Percentiles rank a stretch among this genome's conserved stretches.
These are phyloP conservation scores for Ctenopoma multispine DNA, from an alignment of 2,797 vertebrate genomes.

Conservation along the genomic window DNA sequence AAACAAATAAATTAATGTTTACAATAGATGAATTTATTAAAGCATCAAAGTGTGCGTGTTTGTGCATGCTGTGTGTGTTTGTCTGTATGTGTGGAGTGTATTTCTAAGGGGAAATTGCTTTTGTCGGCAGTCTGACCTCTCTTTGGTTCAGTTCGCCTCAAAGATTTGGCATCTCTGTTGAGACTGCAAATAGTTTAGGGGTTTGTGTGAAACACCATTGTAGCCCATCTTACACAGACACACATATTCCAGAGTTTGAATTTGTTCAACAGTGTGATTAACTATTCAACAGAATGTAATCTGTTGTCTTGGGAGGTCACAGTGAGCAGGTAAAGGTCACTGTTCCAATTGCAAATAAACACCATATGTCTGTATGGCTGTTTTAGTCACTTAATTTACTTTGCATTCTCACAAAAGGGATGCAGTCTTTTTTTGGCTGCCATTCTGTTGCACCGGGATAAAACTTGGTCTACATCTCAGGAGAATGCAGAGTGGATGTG, in stretches of 20 bases:
- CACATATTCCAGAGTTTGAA: conserved; percentile 28
- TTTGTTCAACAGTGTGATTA: conserved; percentile 52
- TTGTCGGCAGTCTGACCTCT: conserved; percentile 64
- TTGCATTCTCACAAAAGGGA: conserved; percentile 36
- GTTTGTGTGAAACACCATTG: conserved; percentile 67
- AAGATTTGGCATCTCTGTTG: conserved; percentile 63
- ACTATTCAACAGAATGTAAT: conserved; percentile 33
- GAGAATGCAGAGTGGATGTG: conserved; percentile 50
- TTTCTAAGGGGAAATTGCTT: conserved; percentile 64
- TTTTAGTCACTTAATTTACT: conserved; percentile 51
- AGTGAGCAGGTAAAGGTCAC: conserved; percentile 48
- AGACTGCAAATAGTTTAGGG: conserved; percentile 69
- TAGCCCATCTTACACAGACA: conserved; percentile 1
- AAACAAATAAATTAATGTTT: conserved; percentile 22
- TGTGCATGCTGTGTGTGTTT: background rate
- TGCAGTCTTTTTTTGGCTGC: conserved; percentile 42
- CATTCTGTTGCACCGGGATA: conserved; percentile 47
- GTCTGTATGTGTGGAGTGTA: background rate
- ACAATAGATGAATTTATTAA: conserved; percentile 10
- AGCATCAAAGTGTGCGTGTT: conserved; percentile 1
- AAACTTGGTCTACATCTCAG: conserved; percentile 52
- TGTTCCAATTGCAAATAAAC: conserved; percentile 46
- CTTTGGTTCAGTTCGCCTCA: conserved; percentile 49
- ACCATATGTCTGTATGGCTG: conserved; percentile 26
- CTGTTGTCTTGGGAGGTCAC: conserved; percentile 23